A percentile compares a stretch with the other conserved stretches of the same genome.
These are phyloP conservation scores for Rynchops niger DNA, from an alignment of 2,113 vertebrate genomes.

Conservation along the genomic window DNA sequence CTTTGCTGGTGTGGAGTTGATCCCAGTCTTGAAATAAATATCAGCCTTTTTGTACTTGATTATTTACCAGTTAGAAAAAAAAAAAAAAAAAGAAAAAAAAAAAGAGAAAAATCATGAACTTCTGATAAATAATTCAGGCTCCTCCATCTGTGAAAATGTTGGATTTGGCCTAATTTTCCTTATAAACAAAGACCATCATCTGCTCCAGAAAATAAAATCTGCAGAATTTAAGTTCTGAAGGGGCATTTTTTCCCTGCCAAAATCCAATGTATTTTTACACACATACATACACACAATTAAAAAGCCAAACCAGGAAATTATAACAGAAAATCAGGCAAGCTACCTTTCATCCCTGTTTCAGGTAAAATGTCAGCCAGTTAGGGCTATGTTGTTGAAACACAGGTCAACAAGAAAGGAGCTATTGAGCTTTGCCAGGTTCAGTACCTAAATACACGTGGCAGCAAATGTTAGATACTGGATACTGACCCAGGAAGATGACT, in stretches of 20 bases:
- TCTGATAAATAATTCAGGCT: conserved; percentile 83
- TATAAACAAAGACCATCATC: conserved; percentile 79
- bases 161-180: conserved; percentile 80
- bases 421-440: neutral
- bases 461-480: neutral
- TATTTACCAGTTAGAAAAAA: conserved; percentile 58
- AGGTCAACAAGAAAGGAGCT: neutral
- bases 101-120: conserved; percentile 64
- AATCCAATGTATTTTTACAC: neutral
- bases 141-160: conserved; percentile 81
- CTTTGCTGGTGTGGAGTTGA: conserved; percentile 46
- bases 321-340: neutral
- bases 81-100: neutral
- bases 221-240: conserved; percentile 17
- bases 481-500: neutral
- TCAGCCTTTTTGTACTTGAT: conserved; percentile 65
- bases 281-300: neutral
- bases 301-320: conserved; percentile 8
- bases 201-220: conserved; percentile 67
- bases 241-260: conserved; percentile 23
- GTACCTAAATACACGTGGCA: too few relatives aligned
- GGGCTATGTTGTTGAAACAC: neutral
- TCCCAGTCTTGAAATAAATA: conserved; percentile 69
- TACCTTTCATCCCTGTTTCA: neutral
- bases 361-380: neutral